A percentile compares a stretch with the other conserved stretches of the same genome.
These are phyloP conservation scores for Thunnus thynnus DNA, from an alignment of 2,113 vertebrate species.

Conservation along the genomic window DNA sequence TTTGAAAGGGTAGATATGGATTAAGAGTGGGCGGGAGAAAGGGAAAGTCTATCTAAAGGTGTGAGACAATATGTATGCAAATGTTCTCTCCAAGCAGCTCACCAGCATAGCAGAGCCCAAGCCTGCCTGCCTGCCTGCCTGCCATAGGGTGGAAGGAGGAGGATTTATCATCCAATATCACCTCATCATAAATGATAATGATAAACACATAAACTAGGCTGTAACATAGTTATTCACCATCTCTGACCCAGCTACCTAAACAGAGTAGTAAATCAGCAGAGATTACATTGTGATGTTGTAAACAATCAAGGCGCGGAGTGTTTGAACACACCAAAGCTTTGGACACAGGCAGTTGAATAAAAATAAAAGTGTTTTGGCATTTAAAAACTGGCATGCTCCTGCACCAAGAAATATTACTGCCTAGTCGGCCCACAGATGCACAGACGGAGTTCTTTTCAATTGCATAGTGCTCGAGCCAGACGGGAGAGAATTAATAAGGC, in stretches of 20 bases:
- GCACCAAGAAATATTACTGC: constrained; percentile 47
- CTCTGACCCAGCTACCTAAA: constrained; percentile 43
- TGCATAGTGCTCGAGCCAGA: constrained; percentile 61
- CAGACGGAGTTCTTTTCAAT: constrained; percentile 65
- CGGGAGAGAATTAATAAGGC: constrained; percentile 75
- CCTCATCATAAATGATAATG: constrained; percentile 72
- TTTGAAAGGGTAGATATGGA: constrained; percentile 53
- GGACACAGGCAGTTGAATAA: constrained; percentile 43
- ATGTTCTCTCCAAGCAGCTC: constrained; percentile 64
- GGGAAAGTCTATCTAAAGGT: constrained; percentile 74
- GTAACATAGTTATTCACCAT: constrained; percentile 53
- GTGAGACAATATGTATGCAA: constrained; percentile 87
- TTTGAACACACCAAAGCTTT: constrained; percentile 32
- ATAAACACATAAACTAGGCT: constrained; percentile 70
- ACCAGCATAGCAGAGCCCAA: constrained; percentile 23
- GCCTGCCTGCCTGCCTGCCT: constrained; percentile 7
- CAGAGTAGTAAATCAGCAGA: constrained; percentile 45
- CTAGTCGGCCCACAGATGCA: constrained; percentile 56
- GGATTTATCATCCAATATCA: constrained; percentile 75
- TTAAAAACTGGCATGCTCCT: constrained; percentile 44
- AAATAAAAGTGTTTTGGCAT: constrained; percentile 54
- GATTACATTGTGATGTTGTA: constrained; percentile 28
- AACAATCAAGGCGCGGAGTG: constrained; percentile 38
- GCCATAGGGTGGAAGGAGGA: constrained; percentile 61
- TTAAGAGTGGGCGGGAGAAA: constrained; percentile 47